Evolutionary conservation across 1,140 invertebrate genomes (phyloP).

Genomic region (Lysiphlebus fabarum): DNA sequence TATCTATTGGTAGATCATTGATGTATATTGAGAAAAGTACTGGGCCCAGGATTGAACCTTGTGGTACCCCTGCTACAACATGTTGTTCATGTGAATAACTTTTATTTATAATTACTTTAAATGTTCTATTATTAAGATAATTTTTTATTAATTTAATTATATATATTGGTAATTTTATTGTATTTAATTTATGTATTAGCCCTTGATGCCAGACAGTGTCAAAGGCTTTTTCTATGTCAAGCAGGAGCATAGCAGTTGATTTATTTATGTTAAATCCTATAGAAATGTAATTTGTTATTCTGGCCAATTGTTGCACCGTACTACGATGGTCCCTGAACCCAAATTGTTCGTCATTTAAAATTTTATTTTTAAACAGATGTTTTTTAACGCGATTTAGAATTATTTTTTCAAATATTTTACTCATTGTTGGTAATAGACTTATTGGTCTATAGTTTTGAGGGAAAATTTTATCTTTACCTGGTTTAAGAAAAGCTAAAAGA

Average conservation of each 20-base stretch:
- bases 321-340: conserved; percentile 35
- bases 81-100: conserved; percentile 18
- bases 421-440: conserved; percentile 33
- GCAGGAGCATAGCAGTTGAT: too few species aligned
- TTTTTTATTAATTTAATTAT: conserved; percentile 28
- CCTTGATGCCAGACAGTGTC: too few species aligned
- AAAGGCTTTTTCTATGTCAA: too few species aligned
- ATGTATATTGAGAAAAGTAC: conserved; percentile 23
- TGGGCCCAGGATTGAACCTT: conserved; percentile 29
- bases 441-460: conserved; percentile 41
- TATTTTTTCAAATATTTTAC: conserved; percentile 39
- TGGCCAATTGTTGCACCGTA: conserved; percentile 37
- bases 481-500: conserved; percentile 31
- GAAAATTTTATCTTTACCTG: conserved; percentile 36
- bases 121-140: conserved; percentile 29
- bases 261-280: too few species aligned
- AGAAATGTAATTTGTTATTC: too few species aligned
- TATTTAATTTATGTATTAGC: too few species aligned
- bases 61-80: conserved; percentile 32
- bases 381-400: conserved; percentile 32
- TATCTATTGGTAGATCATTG: conserved; percentile 21
- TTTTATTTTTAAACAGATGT: conserved; percentile 11
- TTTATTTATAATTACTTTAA: conserved; percentile 22
- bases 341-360: conserved; percentile 34
- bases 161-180: conserved; percentile 29